Percentiles rank a stretch among this genome's conserved stretches.
Evolutionary conservation across 2,888 invertebrate genomes (phyloP).

Genomic region (Strigamia crassipes): DNA sequence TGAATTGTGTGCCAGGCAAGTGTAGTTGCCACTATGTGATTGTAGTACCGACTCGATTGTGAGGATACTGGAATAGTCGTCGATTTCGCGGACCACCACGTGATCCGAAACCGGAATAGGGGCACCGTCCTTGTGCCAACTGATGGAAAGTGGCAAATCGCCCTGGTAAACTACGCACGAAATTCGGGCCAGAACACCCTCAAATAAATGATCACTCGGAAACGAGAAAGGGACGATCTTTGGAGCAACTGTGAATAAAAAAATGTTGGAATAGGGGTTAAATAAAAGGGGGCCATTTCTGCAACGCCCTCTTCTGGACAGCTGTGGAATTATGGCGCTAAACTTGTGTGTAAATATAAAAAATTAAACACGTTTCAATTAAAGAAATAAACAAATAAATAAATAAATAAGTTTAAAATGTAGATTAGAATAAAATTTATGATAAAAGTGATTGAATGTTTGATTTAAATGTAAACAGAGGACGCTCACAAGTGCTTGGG

Average conservation of each 20-base stretch:
- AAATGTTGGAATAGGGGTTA: conserved; percentile 22
- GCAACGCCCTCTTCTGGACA: background rate
- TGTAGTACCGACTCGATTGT: conserved; percentile 56
- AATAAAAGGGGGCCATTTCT: background rate
- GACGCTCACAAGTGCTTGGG: conserved; percentile 39
- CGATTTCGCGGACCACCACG: conserved; percentile 53
- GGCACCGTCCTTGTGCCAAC: conserved; percentile 63
- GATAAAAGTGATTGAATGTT: background rate
- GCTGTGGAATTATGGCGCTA: background rate
- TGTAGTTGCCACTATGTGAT: conserved; percentile 58
- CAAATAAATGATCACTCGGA: conserved; percentile 62
- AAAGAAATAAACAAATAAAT: too few species aligned
- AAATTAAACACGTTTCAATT: background rate
- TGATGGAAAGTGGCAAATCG: conserved; percentile 55
- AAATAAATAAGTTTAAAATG: background rate
- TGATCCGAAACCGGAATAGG: conserved; percentile 52
- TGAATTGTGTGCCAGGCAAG: conserved; percentile 53
- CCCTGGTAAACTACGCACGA: conserved; percentile 58
- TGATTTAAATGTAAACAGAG: conserved; percentile 19
- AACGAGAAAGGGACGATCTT: conserved; percentile 65
- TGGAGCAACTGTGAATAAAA: conserved; percentile 60
- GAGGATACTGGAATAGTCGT: conserved; percentile 56
- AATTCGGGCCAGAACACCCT: conserved; percentile 63
- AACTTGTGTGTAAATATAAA: background rate
- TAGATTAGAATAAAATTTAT: background rate